Percentiles rank a stretch among this genome's conserved stretches.
Evolutionary conservation across 2,888 invertebrate genomes (phyloP).

Genomic region (Chrysomela aeneicollis): DNA sequence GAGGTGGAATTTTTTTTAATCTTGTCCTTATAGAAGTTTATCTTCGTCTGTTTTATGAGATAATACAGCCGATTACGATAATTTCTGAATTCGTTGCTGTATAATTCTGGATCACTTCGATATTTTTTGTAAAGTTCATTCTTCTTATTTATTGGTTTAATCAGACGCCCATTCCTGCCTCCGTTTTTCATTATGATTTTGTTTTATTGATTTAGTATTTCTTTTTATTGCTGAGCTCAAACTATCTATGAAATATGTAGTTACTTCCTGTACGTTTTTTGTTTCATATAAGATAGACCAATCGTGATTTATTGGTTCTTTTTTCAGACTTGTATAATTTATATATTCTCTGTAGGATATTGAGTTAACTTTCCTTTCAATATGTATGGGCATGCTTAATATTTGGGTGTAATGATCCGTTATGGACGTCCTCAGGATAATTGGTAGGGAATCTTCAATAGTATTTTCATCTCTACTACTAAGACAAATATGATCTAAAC

Average conservation of each 20-base stretch:
- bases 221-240: not conserved
- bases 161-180: too few relatives aligned
- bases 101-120: not conserved
- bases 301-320: too few relatives aligned
- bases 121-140: not conserved
- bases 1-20: not conserved
- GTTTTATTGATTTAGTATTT: conserved; percentile 2
- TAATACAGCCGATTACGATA: conserved; percentile 8
- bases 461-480: not conserved
- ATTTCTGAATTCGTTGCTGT: too few relatives aligned
- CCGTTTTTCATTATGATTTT: not conserved
- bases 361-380: too few relatives aligned
- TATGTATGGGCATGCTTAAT: too few relatives aligned
- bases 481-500: not conserved
- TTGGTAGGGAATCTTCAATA: conserved; percentile 1
- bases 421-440: not conserved
- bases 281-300: too few relatives aligned
- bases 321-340: too few relatives aligned
- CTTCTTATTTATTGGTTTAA: not conserved
- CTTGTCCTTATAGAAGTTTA: not conserved
- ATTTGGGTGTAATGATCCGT: not conserved
- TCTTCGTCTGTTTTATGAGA: conserved; percentile 1
- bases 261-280: not conserved
- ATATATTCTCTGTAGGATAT: too few relatives aligned
- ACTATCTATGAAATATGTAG: not conserved